Base-by-base conservation (phyloP, 2,888 invertebrate species). In the Allacma fusca region DNA sequence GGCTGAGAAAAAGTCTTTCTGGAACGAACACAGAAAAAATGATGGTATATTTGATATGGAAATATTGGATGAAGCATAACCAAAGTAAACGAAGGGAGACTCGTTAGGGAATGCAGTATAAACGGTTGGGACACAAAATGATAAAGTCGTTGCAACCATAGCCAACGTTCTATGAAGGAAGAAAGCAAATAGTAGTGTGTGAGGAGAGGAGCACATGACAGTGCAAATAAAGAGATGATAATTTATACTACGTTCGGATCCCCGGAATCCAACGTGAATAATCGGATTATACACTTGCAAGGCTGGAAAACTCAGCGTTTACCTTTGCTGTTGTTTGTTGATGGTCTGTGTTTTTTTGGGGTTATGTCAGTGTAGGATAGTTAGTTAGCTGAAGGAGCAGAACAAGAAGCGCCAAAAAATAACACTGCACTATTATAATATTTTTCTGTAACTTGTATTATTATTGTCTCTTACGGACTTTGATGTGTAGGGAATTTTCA, bases 291-390 rank as follows among this genome's bases (percentile, higher is more conserved):
- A 50, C 19, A 34, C 34, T 7, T 50, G 50, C 5, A 50, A 50
- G 50, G 50, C 50, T 50, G 50, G 19, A 50, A 50, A 16, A 50
- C 5, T 12, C 9, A 50, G n/a, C 50, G 50, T 50, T 50, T 50
- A 50, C 50, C 50, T 34, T 50, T 50, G 50, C 16, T 50, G 50
- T 50, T 50, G 50, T 50, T n/a, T 50, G 50, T 50, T n/a, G 50
- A 16, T 2, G 19, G 9, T 50, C 16, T 19, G 4, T 4, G 50
- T 19, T 12, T 13, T n/a, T n/a, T 50, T 19, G n/a, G 2, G 16
- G 50, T 7, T 34, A 5, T 50, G 19, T 50, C n/a, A 16, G 40
- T 40, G 40, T 40, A 40, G 40, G 40, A 40, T 40, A 50, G 50
- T 50, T 50, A 50, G 50, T 50, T 50, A 50, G 50, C 50, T 12